Conservation (phyloP, 2,797 vertebrate genomes). For the Salarias fasciatus region DNA sequence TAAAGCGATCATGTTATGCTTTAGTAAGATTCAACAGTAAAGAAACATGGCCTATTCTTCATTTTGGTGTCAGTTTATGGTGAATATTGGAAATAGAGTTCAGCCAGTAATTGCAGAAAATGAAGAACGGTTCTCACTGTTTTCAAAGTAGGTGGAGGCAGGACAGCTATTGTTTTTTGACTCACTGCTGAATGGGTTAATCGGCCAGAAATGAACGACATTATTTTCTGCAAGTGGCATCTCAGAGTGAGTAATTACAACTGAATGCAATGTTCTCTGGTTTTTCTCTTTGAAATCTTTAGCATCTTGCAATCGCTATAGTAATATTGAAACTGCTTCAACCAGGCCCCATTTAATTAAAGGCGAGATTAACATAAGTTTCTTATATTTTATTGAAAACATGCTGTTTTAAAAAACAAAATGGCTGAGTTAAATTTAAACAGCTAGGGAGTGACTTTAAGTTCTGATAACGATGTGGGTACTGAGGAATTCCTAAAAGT, state of each 20-base stretch:
- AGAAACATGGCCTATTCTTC: neutral
- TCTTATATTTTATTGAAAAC: neutral
- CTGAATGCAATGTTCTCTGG: conserved; percentile 9
- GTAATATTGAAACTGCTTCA: neutral
- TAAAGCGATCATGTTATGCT: too few relatives aligned
- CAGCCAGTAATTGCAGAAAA: neutral
- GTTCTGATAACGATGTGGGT: neutral
- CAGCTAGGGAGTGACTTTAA: conserved; percentile 8
- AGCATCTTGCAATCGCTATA: neutral
- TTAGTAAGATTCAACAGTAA: too few relatives aligned
- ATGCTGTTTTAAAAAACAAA: neutral
- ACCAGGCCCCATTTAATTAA: neutral
- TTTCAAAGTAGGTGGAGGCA: neutral
- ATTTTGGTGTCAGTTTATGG: neutral
- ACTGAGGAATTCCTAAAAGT: conserved; percentile 31
- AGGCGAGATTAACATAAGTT: too few relatives aligned
- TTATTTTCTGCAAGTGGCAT: neutral
- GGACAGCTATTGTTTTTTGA: too few relatives aligned
- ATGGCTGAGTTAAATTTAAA: neutral
- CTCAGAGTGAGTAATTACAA: conserved; percentile 4
- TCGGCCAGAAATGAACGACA: neutral
- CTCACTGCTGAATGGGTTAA: neutral
- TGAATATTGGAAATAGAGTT: neutral
- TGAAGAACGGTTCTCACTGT: neutral
- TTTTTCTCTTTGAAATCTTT: conserved; percentile 3